A percentile compares a stretch with the other conserved stretches of the same genome.
Conservation (phyloP, 2,888 invertebrate species). For the Dastarcus helophoroides region DNA sequence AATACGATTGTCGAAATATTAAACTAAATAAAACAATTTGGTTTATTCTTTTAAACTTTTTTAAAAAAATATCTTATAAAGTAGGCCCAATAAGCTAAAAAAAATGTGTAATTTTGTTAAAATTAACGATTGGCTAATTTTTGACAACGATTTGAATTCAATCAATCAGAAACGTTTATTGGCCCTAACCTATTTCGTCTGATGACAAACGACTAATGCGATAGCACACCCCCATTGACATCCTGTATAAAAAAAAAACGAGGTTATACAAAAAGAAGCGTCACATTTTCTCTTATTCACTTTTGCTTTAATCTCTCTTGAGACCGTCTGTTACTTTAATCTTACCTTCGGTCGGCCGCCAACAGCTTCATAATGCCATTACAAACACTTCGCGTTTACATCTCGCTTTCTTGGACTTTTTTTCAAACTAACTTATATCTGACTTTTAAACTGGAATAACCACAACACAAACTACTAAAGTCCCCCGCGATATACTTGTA, state of each 20-base stretch:
- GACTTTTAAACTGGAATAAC: constrained; percentile 28
- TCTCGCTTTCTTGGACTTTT: constrained; percentile 32
- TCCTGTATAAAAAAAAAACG: not conserved
- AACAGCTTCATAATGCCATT: constrained; percentile 33
- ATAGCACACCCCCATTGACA: no score
- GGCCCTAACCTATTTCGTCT: no score
- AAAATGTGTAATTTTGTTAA: no score
- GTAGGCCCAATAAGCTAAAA: no score
- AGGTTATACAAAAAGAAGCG: not conserved
- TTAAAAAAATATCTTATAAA: no score
- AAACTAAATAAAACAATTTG: no score
- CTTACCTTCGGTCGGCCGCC: constrained; percentile 37
- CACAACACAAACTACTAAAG: constrained; percentile 38
- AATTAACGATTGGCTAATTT: no score
- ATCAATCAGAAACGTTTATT: no score
- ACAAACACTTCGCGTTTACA: constrained; percentile 33
- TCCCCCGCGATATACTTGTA: constrained; percentile 33
- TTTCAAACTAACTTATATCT: constrained; percentile 27
- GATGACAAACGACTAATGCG: no score
- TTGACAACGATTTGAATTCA: no score
- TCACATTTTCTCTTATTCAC: constrained; percentile 14
- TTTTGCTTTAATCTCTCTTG: constrained; percentile 26
- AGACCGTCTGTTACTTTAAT: constrained; percentile 28
- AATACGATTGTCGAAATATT: no score
- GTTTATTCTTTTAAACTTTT: no score